Conservation (phyloP, 2,888 invertebrate genomes). For the Hirtodrosophila confusa region DNA sequence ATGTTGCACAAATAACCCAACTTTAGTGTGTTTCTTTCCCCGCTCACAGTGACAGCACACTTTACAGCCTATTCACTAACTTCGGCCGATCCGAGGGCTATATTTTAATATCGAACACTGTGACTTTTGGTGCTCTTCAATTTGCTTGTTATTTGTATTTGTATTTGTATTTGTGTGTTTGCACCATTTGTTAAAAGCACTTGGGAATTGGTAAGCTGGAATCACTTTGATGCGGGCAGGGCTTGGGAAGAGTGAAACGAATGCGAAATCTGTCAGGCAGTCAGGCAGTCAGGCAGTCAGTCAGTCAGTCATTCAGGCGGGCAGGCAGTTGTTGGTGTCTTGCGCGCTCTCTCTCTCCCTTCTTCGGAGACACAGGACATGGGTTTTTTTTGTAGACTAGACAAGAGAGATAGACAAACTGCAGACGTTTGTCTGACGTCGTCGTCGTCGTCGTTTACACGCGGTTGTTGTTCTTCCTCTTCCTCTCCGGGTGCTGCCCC, state of each 20-base stretch:
- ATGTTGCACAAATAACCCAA: constrained; percentile 10
- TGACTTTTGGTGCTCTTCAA: constrained; percentile 23
- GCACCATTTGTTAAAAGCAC: constrained; percentile 40
- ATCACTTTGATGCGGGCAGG: constrained; percentile 14
- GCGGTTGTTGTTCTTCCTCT: constrained; percentile 33
- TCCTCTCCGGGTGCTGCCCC: constrained; percentile 16
- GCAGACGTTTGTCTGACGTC: constrained; percentile 49
- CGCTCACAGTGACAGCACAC: neutral
- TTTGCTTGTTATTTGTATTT: constrained; percentile 4
- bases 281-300: constrained; percentile 18
- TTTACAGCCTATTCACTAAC: constrained; percentile 5
- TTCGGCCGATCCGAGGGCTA: neutral
- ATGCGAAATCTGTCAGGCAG: constrained; percentile 24
- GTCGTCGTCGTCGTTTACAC: constrained; percentile 23
- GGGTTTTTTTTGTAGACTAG: constrained; percentile 22
- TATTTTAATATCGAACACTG: constrained; percentile 20
- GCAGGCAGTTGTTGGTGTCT: constrained; percentile 7
- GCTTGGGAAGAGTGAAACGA: constrained; percentile 5
- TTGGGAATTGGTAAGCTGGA: constrained; percentile 23
- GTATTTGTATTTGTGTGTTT: constrained; percentile 11
- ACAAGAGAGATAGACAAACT: constrained; percentile 45
- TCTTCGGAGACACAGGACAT: constrained; percentile 24
- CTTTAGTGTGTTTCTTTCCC: neutral
- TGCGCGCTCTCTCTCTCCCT: neutral
- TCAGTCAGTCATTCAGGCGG: constrained; percentile 12